Conservation (phyloP, 1,140 invertebrate genomes). For the Venustaconcha ellipsiformis region DNA sequence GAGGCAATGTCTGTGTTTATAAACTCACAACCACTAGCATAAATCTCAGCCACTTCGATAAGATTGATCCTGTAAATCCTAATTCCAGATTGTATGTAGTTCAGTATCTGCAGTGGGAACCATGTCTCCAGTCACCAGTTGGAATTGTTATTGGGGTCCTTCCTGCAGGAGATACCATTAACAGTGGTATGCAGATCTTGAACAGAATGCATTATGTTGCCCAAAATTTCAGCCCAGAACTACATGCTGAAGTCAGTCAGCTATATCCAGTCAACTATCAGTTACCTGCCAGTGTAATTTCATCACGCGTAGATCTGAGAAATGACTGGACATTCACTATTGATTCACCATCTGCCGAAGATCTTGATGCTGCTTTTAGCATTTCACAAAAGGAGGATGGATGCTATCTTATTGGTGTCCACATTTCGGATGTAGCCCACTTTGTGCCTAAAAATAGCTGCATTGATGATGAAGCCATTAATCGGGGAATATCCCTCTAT, state of each 20-base stretch:
- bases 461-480: slow-evolving; percentile 59
- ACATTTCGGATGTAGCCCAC: slow-evolving; percentile 64
- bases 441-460: slow-evolving; percentile 54
- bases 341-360: slow-evolving; percentile 95
- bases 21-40: slow-evolving; percentile 42
- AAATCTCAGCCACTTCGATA: slow-evolving; percentile 48
- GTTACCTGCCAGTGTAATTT: slow-evolving; percentile 36
- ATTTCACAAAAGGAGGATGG: slow-evolving; percentile 51
- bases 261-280: slow-evolving; percentile 28
- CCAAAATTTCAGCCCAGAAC: slow-evolving; percentile 31
- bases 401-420: slow-evolving; percentile 56
- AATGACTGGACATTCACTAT: slow-evolving; percentile 88
- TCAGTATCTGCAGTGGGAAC: slow-evolving; percentile 59
- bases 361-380: slow-evolving; percentile 98
- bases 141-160: slow-evolving; percentile 59
- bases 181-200: slow-evolving; percentile 45
- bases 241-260: slow-evolving; percentile 27
- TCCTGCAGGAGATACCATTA: slow-evolving; percentile 37
- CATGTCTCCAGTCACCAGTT: slow-evolving; percentile 46
- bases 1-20: slow-evolving; percentile 55
- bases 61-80: slow-evolving; percentile 37
- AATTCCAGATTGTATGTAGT: slow-evolving; percentile 58
- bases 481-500: slow-evolving; percentile 50
- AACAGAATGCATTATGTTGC: slow-evolving; percentile 52
- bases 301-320: slow-evolving; percentile 74